Base-by-base conservation (phyloP, 2,113 vertebrate genomes). In the Pedionomus torquatus region DNA sequence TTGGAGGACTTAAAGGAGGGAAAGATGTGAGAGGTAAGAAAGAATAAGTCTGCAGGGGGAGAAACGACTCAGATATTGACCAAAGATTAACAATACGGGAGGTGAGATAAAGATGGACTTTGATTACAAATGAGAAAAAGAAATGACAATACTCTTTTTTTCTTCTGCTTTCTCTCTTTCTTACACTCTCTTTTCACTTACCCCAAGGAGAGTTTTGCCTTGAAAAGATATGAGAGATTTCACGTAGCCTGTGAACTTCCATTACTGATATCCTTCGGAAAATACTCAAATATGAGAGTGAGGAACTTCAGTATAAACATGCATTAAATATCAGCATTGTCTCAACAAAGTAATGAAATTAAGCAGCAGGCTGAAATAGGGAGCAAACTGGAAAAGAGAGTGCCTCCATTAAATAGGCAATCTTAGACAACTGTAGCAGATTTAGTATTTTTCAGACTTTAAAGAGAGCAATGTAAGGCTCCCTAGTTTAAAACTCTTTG, bases 71-170 rank as follows among this genome's bases (percentile, higher is more conserved):
- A 61, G 83, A 82, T 76, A 60, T 46, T 93, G 89, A 93, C 83
- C 35, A 86, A 92, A 89, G 80, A 91, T 94, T 94, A 96, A 95
- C 72, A 84, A 91, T 26, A 93, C 33, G 18, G 89, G 83, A 96
- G 48, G 83, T 58, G n/a, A 95, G 15, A 14, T 80, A 74, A 57
- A 92, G 63, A 58, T 69, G 28, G 37, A 17, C 79, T 95, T 93
- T 61, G 35, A 83, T 31, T 80, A 51, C 13, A 88, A 58, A 74
- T 75, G 77, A 82, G 80, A 93, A 87, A 92, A 93, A 87, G 20
- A 64, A 82, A 55, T 84, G 30, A 71, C 23, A 89, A 41, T 84
- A 57, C 17, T 55, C 8, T 6, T 76, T 90, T 94, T 79, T 58
- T 54, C 25, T 11, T 93, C 68, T 63, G 33, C 7, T 28, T 86